Evolutionary conservation across 2,888 invertebrate species (phyloP), one percentile per base, ranked within the genome.

Genomic region (Acronicta leporina): DNA sequence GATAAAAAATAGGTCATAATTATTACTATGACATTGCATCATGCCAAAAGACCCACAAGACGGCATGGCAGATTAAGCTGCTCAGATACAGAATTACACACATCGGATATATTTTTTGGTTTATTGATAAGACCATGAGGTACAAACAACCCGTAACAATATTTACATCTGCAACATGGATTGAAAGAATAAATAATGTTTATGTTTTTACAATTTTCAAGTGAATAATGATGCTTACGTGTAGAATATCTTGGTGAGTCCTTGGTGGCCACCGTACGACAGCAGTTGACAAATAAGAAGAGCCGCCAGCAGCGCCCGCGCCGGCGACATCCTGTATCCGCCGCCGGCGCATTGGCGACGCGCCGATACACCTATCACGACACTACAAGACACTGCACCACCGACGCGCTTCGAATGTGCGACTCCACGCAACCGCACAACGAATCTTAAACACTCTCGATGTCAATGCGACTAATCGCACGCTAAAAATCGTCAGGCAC

Each of bases 201-300:
- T 30, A 9, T 30, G 9, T 33, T 33, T 3, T 33, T 11, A 11
- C 20, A 9, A 33, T 52, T 33, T 8, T 51, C 48, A 60, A 30
- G 14, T 14, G 6, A 16, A 43, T 14, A 47, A 41, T 8, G 25
- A 56, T 58, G 59, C 92, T 94, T 92, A 94, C 94, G 91, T 93
- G 90, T 88, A 93, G 73, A 94, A 94, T 89, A 93, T 91, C 89
- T 93, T 92, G 92, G 93, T 93, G 89, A 93, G 94, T 87, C 93
- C 92, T 87, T 94, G 94, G 90, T 94, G 94, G 87, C 93, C 94
- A 87, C 93, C 93, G 91, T 92, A 92, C 67, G 92, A 91, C 74
- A 94, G 90, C 85, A 94, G 89, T 85, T 94, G 94, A 82, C 89
- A 93, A 68, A 94, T 85, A 77, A 94, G 91, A 76, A 94, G 89